Percentiles rank a stretch among this genome's conserved stretches.
These are phyloP conservation scores for Pelagia noctiluca DNA, from an alignment of 30 jellyfish, hydroid and myxozoan species.

Conservation along the genomic window DNA sequence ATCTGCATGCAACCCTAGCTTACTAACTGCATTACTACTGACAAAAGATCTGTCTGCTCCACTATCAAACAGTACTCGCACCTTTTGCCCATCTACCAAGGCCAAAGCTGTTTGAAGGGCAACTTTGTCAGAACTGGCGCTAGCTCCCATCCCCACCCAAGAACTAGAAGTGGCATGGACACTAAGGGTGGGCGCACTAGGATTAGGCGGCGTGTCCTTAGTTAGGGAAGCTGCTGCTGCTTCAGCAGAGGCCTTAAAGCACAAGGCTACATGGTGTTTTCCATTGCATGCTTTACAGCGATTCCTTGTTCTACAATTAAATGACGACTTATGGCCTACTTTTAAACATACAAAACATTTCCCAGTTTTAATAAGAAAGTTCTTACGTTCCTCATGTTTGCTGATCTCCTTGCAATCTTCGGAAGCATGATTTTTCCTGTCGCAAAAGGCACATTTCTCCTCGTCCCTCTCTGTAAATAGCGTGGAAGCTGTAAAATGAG, in stretches of 20 bases:
- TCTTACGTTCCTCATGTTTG: too few species aligned
- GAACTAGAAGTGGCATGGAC: conserved; percentile 24
- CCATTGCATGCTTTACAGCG: conserved; percentile 16
- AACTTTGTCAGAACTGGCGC: neutral
- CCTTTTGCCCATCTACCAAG: conserved; percentile 1
- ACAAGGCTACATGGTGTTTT: conserved; percentile 5
- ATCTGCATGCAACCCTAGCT: neutral
- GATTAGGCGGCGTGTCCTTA: conserved; percentile 16
- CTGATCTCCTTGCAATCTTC: too few species aligned
- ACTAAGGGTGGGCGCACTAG: conserved; percentile 38
- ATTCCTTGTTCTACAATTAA: neutral
- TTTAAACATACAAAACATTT: conserved; percentile 26
- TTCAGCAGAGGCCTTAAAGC: neutral
- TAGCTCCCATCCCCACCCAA: conserved; percentile 23
- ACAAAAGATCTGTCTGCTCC: conserved; percentile 17
- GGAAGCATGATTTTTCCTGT: too few species aligned
- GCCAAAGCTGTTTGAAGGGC: conserved; percentile 37
- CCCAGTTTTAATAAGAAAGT: too few species aligned
- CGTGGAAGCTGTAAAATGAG: too few species aligned
- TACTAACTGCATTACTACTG: conserved; percentile 8
- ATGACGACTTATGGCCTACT: conserved; percentile 15
- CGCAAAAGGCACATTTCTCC: too few species aligned
- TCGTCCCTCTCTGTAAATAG: too few species aligned
- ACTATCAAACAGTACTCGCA: conserved; percentile 31
- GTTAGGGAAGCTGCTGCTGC: neutral